Evolutionary conservation across 2,113 vertebrate genomes (phyloP).

Genomic region (Ailurus styani): DNA sequence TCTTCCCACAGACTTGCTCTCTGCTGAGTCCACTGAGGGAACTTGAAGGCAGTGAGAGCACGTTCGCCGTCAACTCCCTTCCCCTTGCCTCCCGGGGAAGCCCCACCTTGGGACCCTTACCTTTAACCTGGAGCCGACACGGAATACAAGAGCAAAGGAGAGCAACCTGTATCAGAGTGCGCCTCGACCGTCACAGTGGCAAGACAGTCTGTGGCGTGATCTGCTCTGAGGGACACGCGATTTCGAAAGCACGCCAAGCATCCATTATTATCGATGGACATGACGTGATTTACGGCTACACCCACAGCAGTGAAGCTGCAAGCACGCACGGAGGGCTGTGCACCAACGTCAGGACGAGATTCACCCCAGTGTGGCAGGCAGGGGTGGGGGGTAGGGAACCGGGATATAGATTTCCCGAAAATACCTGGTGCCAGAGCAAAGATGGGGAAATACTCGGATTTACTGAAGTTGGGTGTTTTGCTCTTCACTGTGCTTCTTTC

Average conservation of each 20-base stretch:
- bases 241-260: not conserved
- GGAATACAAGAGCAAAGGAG: not conserved
- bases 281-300: rapidly evolving
- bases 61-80: rapidly evolving
- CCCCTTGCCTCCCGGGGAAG: not conserved
- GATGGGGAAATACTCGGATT: not conserved
- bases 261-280: rapidly evolving
- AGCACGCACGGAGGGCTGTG: rapidly evolving
- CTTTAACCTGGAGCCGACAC: not conserved
- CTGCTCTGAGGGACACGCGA: not conserved
- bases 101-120: not conserved
- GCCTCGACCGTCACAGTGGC: not conserved
- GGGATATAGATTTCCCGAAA: not conserved
- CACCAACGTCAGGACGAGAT: not conserved
- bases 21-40: not conserved
- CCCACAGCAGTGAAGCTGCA: rapidly evolving
- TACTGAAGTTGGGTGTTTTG: not conserved
- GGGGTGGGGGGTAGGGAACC: not conserved
- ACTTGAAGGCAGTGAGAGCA: rapidly evolving
- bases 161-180: not conserved
- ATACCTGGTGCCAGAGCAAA: not conserved
- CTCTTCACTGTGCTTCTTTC: not conserved
- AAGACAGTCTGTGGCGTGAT: not conserved
- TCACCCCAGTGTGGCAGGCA: not conserved
- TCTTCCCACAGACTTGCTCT: no score